These are phyloP conservation scores for Epinephelus cyanopodus DNA, from an alignment of 2,113 vertebrate genomes.

Conservation along the genomic window DNA sequence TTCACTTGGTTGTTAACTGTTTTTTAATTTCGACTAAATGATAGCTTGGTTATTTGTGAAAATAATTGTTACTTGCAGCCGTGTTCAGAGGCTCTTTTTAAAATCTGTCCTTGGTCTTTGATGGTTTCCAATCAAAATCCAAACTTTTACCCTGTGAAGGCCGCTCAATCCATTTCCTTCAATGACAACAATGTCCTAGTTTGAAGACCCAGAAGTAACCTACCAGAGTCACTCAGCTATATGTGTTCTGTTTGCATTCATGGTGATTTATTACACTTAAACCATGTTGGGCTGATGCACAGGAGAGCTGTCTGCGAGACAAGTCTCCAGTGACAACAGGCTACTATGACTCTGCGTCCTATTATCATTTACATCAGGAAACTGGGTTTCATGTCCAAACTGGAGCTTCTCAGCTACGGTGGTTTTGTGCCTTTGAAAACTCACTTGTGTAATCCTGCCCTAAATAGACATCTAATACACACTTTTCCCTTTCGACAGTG, in stretches of 20 bases:
- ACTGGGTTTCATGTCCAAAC: slow-evolving; percentile 61
- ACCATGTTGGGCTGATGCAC: slow-evolving; percentile 54
- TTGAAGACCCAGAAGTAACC: slow-evolving; percentile 61
- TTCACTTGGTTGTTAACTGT: neutral
- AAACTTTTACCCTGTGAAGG: slow-evolving; percentile 24
- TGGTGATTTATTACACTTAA: slow-evolving; percentile 81
- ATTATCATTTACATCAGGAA: slow-evolving; percentile 70
- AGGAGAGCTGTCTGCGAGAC: slow-evolving; percentile 61
- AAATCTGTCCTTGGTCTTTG: slow-evolving; percentile 1
- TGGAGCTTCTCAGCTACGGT: slow-evolving; percentile 32
- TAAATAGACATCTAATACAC: slow-evolving; percentile 41
- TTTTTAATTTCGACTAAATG: neutral
- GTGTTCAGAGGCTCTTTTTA: neutral
- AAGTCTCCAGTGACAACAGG: slow-evolving; percentile 73
- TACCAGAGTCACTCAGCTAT: slow-evolving; percentile 43
- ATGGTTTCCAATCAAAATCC: slow-evolving; percentile 11
- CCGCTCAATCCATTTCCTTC: slow-evolving; percentile 28
- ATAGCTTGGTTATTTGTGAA: neutral
- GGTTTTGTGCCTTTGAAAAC: slow-evolving; percentile 33
- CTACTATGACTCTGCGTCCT: slow-evolving; percentile 61
- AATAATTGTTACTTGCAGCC: neutral
- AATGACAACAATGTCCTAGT: slow-evolving; percentile 65
- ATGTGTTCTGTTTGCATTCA: slow-evolving; percentile 59
- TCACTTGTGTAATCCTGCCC: slow-evolving; percentile 56
- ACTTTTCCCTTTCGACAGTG: slow-evolving; percentile 37